Evolutionary conservation across 53 echinoderm and acorn worm species (phyloP), one percentile per base, ranked within the genome.

Genomic region (Stichopus horrens): DNA sequence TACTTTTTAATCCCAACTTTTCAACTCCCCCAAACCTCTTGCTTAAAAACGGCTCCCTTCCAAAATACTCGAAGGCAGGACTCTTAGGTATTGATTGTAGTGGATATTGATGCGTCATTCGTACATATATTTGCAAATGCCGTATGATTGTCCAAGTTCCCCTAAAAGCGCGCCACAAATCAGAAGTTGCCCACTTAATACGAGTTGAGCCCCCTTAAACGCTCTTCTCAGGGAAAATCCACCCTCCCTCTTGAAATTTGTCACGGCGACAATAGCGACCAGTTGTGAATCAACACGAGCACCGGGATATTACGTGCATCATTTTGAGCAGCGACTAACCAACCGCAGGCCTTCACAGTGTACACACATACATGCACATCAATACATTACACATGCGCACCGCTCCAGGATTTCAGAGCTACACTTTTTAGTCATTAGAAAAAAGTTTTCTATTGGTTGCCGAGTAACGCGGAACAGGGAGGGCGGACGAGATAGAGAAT

Each of bases 61-160:
- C 71, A 18, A 53, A 54, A 54, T 21, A 57, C 81, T 56, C 20
- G 57, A n/a, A 81, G 81, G 81, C 81, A 81, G 81, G 57, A 81
- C 56, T 81, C 81, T 81, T 67, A 37, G 18, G 58, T 74, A 87
- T 87, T 73, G 87, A 87, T 87, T 57, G 22, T 58, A 73, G 74
- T 18, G 56, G 87, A 75, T 75, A 87, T 74, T 87, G 87, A 87
- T 87, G 74, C 87, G 87, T 87, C 75, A 74, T 75, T 74, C 74
- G 75, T 54, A 23, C 74, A 74, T 74, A 75, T 74, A 87, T 75
- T 87, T 75, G 74, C 63, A 67, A 85, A 66, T 57, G 74, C 74
- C 87, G 54, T 53, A 87, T 75, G 87, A 87, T 87, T 87, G 87
- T 57, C 66, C 87, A 87, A 87, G 87, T 87, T 87, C 75, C 87